phyloP scores from a whole-genome alignment of 2,113 vertebrate genomes.

The Callionymus lyra region DNA sequence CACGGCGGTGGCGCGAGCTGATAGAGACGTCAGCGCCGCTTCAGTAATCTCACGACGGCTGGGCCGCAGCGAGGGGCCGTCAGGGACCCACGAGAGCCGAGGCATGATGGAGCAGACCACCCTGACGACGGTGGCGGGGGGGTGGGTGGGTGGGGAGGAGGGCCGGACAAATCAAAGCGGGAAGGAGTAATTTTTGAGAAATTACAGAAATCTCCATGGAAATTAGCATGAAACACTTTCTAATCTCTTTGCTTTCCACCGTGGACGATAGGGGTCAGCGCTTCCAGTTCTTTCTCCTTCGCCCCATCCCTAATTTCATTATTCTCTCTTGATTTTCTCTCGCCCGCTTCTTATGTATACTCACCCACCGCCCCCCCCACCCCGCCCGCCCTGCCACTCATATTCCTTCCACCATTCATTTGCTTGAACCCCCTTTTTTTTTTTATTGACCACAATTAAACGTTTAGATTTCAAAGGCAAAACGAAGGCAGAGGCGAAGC shows the following conservation, averaged over 20 bases:
- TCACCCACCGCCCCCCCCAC: constrained; percentile 73
- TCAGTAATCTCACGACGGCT: constrained; percentile 83
- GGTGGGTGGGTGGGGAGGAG: constrained; percentile 28
- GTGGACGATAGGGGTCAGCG: constrained; percentile 86
- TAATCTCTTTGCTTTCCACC: constrained; percentile 94
- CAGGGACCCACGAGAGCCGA: constrained; percentile 70
- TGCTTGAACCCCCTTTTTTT: constrained; percentile 63
- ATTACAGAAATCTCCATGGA: constrained; percentile 99
- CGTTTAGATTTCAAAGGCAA: constrained; percentile 69
- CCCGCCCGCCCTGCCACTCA: constrained; percentile 62
- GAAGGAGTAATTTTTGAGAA: constrained; percentile 89
- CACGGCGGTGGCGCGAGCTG: constrained; percentile 73
- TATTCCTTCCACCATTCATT: constrained; percentile 68
- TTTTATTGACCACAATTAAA: constrained; percentile 70
- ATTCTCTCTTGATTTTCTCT: constrained; percentile 66
- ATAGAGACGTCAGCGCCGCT: constrained; percentile 91
- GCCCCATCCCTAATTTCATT: constrained; percentile 73
- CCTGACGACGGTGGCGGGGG: constrained; percentile 75
- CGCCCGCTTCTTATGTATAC: constrained; percentile 61
- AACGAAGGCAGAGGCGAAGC: constrained; percentile 56
- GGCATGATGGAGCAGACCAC: constrained; percentile 86
- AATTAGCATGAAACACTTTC: constrained; percentile 99
- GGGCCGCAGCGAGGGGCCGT: constrained; percentile 78
- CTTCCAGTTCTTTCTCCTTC: constrained; percentile 77
- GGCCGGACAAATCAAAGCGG: constrained; percentile 82